Evolutionary conservation across 2,797 vertebrate species (phyloP), one percentile per base, ranked within the genome.

Genomic region (Pempheris klunzingeri): DNA sequence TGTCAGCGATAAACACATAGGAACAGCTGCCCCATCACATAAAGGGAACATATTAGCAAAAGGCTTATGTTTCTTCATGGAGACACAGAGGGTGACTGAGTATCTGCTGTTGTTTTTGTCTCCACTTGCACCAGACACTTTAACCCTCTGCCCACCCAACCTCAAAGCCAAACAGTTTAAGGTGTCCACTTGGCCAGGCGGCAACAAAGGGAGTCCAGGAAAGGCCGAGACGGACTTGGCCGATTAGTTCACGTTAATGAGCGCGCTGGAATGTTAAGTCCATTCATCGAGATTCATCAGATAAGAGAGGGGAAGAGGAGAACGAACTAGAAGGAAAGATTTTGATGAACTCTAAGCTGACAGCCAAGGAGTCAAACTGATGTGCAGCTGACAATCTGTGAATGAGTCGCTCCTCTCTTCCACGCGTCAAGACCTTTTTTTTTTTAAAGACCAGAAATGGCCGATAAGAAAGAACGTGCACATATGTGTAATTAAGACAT

Each of bases 231-330:
- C 15, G 22, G 81, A 81, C 78, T 77, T 85, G 75, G 79, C 55
- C 47, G 83, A 87, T 91, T 89, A 87, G 83, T 69, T 86, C 41
- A 13, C 68, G 18, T 85, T 92, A 93, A 90, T 87, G 86, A 92
- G 85, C 38, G 5, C 78, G 63, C 52, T 60, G 90, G 90, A 92
- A 93, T 91, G 89, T 86, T 88, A 87, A 92, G 84, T 86, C 83
- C 62, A 30, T 85, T 82, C 72, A 72, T 26, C 0, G 52, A 76
- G 65, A 62, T 52, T 71, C 65, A 68, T 73, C 77, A 79, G 74
- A 85, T 78, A 75, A 83, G 76, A 79, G 36, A 53, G 50, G 78
- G 41, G 60, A 71, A 67, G 77, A 81, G 59, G 63, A 66, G 64
- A 52, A 72, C 53, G 71, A 60, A 52, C 69, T 5, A 36, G 59